phyloP scores from a whole-genome alignment of 2,888 invertebrate species.

The Metallyticus violacea region DNA sequence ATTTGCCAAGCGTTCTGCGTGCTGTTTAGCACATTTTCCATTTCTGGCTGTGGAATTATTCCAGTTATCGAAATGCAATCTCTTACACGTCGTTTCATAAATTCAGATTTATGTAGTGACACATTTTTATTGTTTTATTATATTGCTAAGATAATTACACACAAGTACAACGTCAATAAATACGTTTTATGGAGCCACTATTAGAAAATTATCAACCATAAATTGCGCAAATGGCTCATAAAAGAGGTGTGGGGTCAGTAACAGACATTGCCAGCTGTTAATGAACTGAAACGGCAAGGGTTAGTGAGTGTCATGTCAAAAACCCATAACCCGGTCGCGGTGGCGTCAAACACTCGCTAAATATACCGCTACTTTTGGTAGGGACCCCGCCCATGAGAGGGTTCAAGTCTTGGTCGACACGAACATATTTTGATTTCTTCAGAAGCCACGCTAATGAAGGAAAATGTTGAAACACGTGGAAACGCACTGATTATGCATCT shows the following conservation, averaged over 20 bases:
- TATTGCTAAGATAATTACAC: not conserved
- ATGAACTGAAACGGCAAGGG: not conserved
- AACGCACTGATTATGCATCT: too few species aligned
- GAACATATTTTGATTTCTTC: too few species aligned
- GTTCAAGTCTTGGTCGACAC: too few species aligned
- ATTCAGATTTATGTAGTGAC: not conserved
- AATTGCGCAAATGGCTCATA: not conserved
- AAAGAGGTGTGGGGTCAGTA: not conserved
- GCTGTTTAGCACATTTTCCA: not conserved
- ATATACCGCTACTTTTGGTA: not conserved
- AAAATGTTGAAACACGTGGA: too few species aligned
- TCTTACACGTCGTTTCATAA: not conserved
- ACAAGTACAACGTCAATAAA: not conserved
- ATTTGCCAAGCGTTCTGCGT: not conserved
- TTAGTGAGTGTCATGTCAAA: not conserved
- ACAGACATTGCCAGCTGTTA: not conserved
- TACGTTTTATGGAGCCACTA: not conserved
- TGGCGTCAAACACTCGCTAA: too few species aligned
- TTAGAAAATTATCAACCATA: not conserved
- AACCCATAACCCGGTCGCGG: not conserved
- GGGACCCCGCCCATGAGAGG: not conserved
- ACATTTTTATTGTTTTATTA: not conserved
- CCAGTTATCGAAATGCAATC: not conserved
- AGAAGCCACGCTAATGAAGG: too few species aligned
- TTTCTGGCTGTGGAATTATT: not conserved